phyloP scores from a whole-genome alignment of 2,888 invertebrate genomes.

The Oxytorus armatus region DNA sequence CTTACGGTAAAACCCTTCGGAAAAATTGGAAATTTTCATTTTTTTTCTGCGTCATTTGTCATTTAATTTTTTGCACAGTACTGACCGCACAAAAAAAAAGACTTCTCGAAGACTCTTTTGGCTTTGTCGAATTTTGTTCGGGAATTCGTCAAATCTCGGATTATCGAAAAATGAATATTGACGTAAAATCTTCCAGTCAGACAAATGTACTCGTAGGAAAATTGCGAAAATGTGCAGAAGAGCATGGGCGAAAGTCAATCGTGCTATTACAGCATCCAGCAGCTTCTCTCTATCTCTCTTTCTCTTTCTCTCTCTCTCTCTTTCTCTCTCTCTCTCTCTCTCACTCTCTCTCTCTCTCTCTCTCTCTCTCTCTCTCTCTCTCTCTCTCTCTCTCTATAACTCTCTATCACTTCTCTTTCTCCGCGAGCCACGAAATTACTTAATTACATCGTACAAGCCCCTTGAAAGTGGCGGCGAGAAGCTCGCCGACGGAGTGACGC shows the following conservation, averaged over 20 bases:
- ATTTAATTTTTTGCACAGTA: neutral
- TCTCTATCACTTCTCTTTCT: constrained; percentile 30
- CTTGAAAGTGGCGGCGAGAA: constrained; percentile 64
- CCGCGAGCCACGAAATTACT: constrained; percentile 60
- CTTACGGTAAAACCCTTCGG: neutral
- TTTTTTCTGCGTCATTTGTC: neutral
- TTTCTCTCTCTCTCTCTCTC: too few relatives aligned
- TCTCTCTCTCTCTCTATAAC: constrained; percentile 28
- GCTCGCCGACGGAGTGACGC: constrained; percentile 60
- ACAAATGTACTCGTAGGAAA: constrained; percentile 17
- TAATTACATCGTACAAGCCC: constrained; percentile 61
- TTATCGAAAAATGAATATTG: constrained; percentile 1
- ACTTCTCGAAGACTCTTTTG: too few relatives aligned
- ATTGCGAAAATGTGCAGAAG: constrained; percentile 15
- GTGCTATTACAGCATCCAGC: constrained; percentile 35
- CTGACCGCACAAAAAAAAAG: too few relatives aligned
- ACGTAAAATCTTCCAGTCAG: constrained; percentile 3
- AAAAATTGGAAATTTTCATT: neutral
- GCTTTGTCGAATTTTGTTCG: too few relatives aligned
- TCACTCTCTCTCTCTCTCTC: too few relatives aligned
- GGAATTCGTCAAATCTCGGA: too few relatives aligned
- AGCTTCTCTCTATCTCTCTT: too few relatives aligned
- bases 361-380: constrained; percentile 18
- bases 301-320: too few relatives aligned
- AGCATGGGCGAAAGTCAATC: constrained; percentile 43